These are phyloP conservation scores for Cirrhinus molitorella DNA, from an alignment of 2,797 vertebrate species.

Conservation along the genomic window DNA sequence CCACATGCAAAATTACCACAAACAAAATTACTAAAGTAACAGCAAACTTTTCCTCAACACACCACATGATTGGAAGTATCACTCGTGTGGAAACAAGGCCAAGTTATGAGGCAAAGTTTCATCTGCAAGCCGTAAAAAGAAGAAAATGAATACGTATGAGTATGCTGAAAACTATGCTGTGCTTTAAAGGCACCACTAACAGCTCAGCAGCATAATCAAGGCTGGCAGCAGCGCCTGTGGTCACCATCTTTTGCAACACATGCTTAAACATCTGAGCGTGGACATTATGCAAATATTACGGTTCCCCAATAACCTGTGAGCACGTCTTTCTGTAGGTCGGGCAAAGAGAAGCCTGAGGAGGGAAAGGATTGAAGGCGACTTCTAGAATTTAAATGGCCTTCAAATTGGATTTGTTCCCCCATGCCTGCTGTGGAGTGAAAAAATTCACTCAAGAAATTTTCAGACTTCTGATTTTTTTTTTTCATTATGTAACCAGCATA, in stretches of 20 bases:
- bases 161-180: neutral
- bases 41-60: neutral
- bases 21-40: neutral
- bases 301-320: constrained; percentile 51
- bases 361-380: constrained; percentile 51
- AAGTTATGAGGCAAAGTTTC: neutral
- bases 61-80: neutral
- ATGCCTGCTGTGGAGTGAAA: constrained; percentile 1
- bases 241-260: constrained; percentile 69
- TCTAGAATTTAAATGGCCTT: constrained; percentile 63
- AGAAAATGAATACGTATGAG: neutral
- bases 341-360: constrained; percentile 40
- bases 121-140: neutral
- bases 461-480: neutral
- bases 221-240: constrained; percentile 69
- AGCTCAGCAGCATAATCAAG: constrained; percentile 67
- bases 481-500: neutral
- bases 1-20: neutral
- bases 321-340: constrained; percentile 48
- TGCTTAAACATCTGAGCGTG: constrained; percentile 64
- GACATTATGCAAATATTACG: constrained; percentile 60
- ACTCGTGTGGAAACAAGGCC: neutral
- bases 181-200: constrained; percentile 43
- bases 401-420: constrained; percentile 47
- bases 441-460: neutral